Percentiles rank a stretch among this genome's conserved stretches.
These are phyloP conservation scores for Corythornis madagascariensis DNA, from an alignment of 2,113 vertebrate genomes.

Conservation along the genomic window DNA sequence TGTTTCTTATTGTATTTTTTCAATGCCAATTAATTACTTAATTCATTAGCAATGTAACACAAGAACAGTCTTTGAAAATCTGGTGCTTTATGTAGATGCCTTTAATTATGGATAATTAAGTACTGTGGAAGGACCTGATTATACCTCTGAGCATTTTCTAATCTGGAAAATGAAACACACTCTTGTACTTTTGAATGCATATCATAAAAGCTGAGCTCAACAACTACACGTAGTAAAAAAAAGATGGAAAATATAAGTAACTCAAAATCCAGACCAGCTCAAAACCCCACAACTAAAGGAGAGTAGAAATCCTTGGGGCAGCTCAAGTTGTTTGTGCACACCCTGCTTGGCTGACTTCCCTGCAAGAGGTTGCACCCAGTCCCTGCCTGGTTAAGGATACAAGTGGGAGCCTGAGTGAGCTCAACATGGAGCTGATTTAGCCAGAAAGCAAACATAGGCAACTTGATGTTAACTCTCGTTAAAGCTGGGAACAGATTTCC, in stretches of 20 bases:
- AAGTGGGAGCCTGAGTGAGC: neutral
- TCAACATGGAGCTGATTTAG: neutral
- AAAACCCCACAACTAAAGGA: neutral
- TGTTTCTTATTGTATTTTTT: conserved; percentile 71
- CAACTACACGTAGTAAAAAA: neutral
- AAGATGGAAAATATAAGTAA: neutral
- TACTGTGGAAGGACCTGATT: conserved; percentile 80
- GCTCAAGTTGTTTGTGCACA: neutral
- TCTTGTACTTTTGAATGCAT: conserved; percentile 23
- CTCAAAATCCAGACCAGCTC: neutral
- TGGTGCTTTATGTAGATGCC: conserved; percentile 74
- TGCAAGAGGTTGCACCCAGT: neutral
- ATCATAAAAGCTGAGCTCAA: conserved; percentile 61
- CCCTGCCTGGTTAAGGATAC: neutral
- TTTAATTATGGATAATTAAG: conserved; percentile 85
- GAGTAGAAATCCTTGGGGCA: neutral
- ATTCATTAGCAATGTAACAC: conserved; percentile 79
- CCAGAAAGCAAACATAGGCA: neutral
- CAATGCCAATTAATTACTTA: conserved; percentile 80
- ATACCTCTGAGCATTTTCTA: conserved; percentile 78
- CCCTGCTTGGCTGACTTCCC: neutral
- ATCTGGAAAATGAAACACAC: conserved; percentile 52
- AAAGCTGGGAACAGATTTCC: conserved; percentile 46
- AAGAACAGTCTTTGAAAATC: conserved; percentile 77
- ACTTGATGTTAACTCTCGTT: neutral